Base-by-base conservation (phyloP, 2,113 vertebrate genomes). In the Xerus inauris region DNA sequence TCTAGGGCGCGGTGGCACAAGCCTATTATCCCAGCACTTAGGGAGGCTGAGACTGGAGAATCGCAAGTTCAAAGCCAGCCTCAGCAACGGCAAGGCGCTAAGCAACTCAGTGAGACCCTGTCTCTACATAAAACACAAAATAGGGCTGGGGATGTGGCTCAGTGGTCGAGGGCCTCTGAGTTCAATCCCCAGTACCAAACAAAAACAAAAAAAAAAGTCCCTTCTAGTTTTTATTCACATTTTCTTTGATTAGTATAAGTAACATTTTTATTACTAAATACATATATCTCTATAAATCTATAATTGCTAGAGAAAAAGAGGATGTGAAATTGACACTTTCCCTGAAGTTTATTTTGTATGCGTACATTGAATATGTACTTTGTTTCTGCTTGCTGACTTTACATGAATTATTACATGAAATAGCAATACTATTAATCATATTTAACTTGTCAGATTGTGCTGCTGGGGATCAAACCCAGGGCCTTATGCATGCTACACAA, bases 271-370 rank as follows among this genome's bases (percentile, higher is more conserved):
- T 88, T 91, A 79, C 54, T 67, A 85, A 76, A 38, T 67, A 28
- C 38, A n/a, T 57, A 3, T 72, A 73, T 82, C 6, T 95, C 24
- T 86, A 11, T 73, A 40, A n/a, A 49, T 95, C 4, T 89, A 64
- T 86, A 54, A 62, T 19, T 91, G 75, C 40, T 83, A 57, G 65
- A 67, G 26, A 96, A 80, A n/a, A 49, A 90, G 32, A 89, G 51
- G 38, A 20, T 89, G 5, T 91, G n/a, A 88, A 87, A 40, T 86
- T 65, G 80, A 92, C 91, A 20, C 71, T 89, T 79, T 90, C 54
- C 42, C 45, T 62, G 54, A 77, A 77, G 54, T 96, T 92, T 96
- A 87, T 86, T 96, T 87, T 72, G 20, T 72, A n/a, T 85, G 28
- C 57, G 32, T 87, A 19, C 89, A 83, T 87, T 95, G 69, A 76